Conservation (phyloP, 2,113 vertebrate genomes). For the Callorhinus ursinus region DNA sequence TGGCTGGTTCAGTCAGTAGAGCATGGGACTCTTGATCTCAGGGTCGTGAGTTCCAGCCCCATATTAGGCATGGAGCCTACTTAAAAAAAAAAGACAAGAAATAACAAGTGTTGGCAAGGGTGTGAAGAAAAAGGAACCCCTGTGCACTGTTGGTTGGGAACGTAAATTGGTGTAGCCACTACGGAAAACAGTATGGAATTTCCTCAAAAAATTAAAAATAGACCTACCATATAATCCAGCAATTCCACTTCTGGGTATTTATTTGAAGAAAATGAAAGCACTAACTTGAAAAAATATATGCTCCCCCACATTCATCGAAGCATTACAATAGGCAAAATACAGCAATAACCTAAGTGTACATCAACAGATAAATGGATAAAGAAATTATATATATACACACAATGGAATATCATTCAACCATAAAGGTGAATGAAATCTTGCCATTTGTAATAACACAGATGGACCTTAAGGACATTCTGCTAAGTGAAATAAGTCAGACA, state of each 20-base stretch:
- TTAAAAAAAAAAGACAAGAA: background rate
- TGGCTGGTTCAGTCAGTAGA: background rate
- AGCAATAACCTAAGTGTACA: background rate
- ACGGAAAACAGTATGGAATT: background rate
- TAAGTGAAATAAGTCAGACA: background rate
- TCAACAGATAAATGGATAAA: background rate
- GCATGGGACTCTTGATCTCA: background rate
- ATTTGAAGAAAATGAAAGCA: background rate
- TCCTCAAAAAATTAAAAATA: slow-evolving; percentile 2
- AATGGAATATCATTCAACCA: background rate
- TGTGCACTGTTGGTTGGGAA: background rate
- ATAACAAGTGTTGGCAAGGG: background rate
- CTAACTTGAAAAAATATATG: background rate
- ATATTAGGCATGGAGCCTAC: background rate
- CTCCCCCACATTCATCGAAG: background rate
- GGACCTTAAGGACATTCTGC: background rate
- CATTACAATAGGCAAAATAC: background rate
- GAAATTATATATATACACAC: background rate
- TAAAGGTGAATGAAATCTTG: background rate
- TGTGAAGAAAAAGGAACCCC: background rate
- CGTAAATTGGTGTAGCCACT: background rate
- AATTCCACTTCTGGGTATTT: background rate
- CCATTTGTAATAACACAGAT: background rate
- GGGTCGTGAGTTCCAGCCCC: background rate
- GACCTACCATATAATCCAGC: background rate